A percentile compares a stretch with the other conserved stretches of the same genome.
Evolutionary conservation across 2,888 invertebrate species (phyloP).

Genomic region (Matsumyia berberina): DNA sequence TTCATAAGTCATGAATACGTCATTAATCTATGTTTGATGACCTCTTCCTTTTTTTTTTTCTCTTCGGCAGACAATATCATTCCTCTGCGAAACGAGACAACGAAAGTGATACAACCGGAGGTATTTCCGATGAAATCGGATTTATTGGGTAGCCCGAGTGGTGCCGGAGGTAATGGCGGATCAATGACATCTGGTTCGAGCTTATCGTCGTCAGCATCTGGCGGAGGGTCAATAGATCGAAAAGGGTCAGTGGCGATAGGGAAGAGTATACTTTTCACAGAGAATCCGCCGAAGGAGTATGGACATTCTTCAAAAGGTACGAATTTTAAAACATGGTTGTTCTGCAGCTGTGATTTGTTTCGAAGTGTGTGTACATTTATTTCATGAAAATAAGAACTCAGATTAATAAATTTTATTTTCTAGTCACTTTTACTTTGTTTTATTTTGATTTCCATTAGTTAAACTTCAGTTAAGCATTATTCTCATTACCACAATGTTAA

Average conservation of each 20-base stretch:
- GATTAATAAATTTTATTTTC: too few relatives aligned
- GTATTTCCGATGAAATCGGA: constrained; percentile 83
- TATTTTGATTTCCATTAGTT: too few relatives aligned
- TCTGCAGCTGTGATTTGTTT: not conserved
- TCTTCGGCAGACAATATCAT: constrained; percentile 81
- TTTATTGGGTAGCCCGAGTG: constrained; percentile 79
- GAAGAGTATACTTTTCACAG: constrained; percentile 84
- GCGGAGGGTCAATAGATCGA: constrained; percentile 79
- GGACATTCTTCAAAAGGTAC: constrained; percentile 81
- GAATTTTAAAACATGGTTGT: constrained; percentile 55
- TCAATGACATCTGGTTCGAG: constrained; percentile 72
- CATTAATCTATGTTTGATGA: constrained; percentile 69
- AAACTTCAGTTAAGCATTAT: too few relatives aligned
- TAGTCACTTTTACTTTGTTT: too few relatives aligned
- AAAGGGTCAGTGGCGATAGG: constrained; percentile 84
- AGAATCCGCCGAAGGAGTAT: constrained; percentile 84
- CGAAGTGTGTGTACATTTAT: not conserved
- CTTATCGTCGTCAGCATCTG: constrained; percentile 79
- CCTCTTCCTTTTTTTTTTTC: constrained; percentile 22
- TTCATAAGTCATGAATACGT: constrained; percentile 60
- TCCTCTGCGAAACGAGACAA: constrained; percentile 83
- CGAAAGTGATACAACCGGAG: constrained; percentile 83
- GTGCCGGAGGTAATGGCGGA: constrained; percentile 76
- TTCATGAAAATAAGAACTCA: too few relatives aligned
- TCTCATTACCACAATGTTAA: too few relatives aligned